Evolutionary conservation across 1,140 invertebrate genomes (phyloP).

Genomic region (Leptinotarsa lineolata): DNA sequence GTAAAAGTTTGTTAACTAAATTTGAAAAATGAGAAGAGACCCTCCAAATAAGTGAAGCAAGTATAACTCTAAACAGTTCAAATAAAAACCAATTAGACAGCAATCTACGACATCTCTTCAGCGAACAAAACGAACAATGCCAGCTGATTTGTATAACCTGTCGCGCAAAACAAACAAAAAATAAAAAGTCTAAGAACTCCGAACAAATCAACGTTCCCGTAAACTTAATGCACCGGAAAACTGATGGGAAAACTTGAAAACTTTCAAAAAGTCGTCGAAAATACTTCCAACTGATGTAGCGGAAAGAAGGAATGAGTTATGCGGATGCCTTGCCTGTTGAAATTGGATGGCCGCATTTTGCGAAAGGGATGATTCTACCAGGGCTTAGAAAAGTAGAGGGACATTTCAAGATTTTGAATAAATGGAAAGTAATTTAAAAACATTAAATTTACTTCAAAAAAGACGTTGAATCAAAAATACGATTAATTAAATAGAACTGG

Average conservation of each 20-base stretch:
- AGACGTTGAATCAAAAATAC: no score
- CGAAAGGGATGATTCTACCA: no score
- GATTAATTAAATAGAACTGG: no score
- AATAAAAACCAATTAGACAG: no score
- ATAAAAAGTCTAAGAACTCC: slow-evolving; percentile 31
- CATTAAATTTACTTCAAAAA: no score
- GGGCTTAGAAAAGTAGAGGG: no score
- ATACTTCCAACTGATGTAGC: slow-evolving; percentile 3
- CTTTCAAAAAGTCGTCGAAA: slow-evolving; percentile 14
- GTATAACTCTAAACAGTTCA: no score
- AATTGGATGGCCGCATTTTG: neutral
- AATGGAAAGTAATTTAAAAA: no score
- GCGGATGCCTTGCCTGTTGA: slow-evolving; percentile 3
- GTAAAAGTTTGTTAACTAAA: no score
- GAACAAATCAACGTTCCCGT: slow-evolving; percentile 21
- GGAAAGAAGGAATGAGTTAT: neutral
- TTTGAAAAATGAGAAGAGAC: no score
- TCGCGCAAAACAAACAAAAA: slow-evolving; percentile 4
- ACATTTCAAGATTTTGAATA: no score
- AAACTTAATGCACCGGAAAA: slow-evolving; percentile 17
- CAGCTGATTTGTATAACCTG: neutral
- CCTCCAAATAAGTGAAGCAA: no score
- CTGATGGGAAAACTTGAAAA: slow-evolving; percentile 17
- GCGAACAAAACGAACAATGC: neutral
- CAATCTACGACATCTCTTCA: neutral